Evolutionary conservation across 2,888 invertebrate genomes (phyloP).

Genomic region (Mesochorus sp.): DNA sequence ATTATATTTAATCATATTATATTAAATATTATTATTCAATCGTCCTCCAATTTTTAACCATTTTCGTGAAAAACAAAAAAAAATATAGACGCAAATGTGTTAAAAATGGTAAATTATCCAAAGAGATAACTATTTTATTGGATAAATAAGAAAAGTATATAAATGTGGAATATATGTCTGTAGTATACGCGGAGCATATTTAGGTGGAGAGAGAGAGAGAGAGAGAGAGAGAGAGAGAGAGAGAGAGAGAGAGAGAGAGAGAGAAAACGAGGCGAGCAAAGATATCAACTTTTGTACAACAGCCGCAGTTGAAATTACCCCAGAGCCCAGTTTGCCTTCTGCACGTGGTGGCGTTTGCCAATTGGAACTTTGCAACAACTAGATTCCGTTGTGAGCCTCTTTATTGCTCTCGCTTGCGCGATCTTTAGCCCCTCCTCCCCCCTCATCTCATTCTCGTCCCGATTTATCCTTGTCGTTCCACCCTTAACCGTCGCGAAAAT

Average conservation of each 20-base stretch:
- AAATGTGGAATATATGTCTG: too few species aligned
- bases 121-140: too few species aligned
- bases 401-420: conserved; percentile 57
- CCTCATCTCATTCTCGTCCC: background rate
- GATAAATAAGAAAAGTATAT: too few species aligned
- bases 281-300: too few species aligned
- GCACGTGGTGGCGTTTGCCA: conserved; percentile 42
- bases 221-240: background rate
- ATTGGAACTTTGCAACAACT: conserved; percentile 61
- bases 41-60: too few species aligned
- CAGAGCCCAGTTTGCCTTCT: conserved; percentile 17
- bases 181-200: background rate
- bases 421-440: conserved; percentile 34
- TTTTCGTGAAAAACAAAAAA: too few species aligned
- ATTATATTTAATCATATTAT: too few species aligned
- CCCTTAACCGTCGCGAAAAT: conserved; percentile 65
- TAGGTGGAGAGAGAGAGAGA: conserved; percentile 9
- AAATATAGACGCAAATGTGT: too few species aligned
- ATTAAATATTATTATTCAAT: too few species aligned
- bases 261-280: background rate
- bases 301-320: conserved; percentile 36
- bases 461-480: conserved; percentile 14
- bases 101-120: too few species aligned
- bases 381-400: conserved; percentile 52
- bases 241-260: conserved; percentile 10